A percentile compares a stretch with the other conserved stretches of the same genome.
phyloP scores from a whole-genome alignment of 2,113 vertebrate genomes.

The Prietella phreatophila region DNA sequence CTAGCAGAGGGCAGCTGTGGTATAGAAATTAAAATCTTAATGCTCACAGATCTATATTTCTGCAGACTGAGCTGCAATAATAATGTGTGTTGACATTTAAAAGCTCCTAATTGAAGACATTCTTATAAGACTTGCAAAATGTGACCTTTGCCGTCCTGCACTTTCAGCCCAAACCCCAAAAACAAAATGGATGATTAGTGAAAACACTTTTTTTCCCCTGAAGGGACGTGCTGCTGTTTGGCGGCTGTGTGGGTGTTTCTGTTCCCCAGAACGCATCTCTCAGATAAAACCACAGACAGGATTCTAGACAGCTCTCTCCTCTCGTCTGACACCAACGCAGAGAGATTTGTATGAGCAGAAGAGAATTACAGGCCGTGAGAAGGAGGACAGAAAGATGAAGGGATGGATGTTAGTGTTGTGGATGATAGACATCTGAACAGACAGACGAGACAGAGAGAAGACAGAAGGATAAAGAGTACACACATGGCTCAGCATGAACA shows the following conservation, averaged over 20 bases:
- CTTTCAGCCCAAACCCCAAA: conserved; percentile 9
- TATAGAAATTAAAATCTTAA: conserved; percentile 28
- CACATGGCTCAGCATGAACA: neutral
- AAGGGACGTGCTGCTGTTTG: neutral
- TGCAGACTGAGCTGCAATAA: conserved; percentile 62
- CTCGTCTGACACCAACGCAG: conserved; percentile 29
- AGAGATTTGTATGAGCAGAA: neutral
- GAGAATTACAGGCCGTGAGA: conserved; percentile 41
- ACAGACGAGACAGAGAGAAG: neutral
- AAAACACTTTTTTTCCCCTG: neutral
- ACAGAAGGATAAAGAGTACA: neutral
- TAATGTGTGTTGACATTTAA: conserved; percentile 76
- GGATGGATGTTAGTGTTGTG: conserved; percentile 32
- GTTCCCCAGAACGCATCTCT: neutral
- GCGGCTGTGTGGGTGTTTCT: neutral
- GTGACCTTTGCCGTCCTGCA: conserved; percentile 72
- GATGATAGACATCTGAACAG: conserved; percentile 22
- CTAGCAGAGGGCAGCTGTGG: neutral
- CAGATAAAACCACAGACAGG: conserved; percentile 31
- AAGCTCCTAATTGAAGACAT: conserved; percentile 74
- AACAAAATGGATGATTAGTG: neutral
- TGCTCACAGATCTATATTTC: conserved; percentile 39
- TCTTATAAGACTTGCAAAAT: conserved; percentile 81
- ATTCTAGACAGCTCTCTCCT: conserved; percentile 42
- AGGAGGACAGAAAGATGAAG: conserved; percentile 45